These are phyloP conservation scores for Oryctes rhinoceros DNA, from an alignment of 1,140 invertebrate species.

Conservation along the genomic window DNA sequence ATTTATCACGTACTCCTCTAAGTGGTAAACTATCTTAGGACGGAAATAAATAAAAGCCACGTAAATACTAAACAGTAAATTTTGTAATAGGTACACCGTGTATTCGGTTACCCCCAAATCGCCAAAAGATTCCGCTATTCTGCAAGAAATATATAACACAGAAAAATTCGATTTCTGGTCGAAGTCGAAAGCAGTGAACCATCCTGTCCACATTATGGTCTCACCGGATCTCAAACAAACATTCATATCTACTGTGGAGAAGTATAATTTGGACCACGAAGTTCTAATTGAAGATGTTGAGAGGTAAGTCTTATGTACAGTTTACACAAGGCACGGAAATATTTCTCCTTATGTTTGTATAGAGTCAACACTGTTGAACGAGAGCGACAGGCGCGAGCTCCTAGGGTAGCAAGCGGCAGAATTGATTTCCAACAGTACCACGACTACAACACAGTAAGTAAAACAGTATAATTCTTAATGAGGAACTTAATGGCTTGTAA, in stretches of 20 bases:
- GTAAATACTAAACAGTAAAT: too few relatives aligned
- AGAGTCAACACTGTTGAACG: slow-evolving; percentile 36
- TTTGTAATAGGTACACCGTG: not conserved
- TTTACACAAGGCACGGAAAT: not conserved
- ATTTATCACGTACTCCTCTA: too few relatives aligned
- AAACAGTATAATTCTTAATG: not conserved
- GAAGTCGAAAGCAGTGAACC: slow-evolving; percentile 9
- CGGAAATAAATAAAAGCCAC: too few relatives aligned
- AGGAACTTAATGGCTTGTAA: not conserved
- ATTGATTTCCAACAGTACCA: slow-evolving; percentile 39
- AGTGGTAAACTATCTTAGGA: too few relatives aligned
- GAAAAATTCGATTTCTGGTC: slow-evolving; percentile 35
- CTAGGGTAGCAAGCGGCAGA: not conserved
- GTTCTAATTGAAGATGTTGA: slow-evolving; percentile 48
- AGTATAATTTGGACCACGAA: slow-evolving; percentile 43
- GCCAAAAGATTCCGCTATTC: not conserved
- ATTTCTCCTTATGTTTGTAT: not conserved
- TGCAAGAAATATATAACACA: not conserved
- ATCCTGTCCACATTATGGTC: slow-evolving; percentile 37
- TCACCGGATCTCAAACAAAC: slow-evolving; percentile 43
- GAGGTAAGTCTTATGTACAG: slow-evolving; percentile 39
- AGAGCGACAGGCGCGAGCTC: not conserved
- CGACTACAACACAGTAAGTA: slow-evolving; percentile 21
- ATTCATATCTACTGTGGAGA: slow-evolving; percentile 44
- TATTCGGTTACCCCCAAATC: not conserved